Evolutionary conservation across 1,140 invertebrate genomes (phyloP).

Genomic region (Drosophila persimilis): DNA sequence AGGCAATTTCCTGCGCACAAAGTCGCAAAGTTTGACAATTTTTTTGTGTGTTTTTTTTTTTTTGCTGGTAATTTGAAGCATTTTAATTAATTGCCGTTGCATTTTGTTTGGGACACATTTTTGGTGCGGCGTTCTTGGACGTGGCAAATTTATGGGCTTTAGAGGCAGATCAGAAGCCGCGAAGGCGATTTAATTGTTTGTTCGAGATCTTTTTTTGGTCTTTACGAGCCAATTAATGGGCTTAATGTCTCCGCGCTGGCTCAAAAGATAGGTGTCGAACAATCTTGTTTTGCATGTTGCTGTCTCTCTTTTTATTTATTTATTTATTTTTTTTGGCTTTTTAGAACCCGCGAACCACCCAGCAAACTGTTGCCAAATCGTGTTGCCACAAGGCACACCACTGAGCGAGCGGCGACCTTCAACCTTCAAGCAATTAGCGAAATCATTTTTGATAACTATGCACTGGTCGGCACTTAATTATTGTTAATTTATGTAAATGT

Average conservation of each 20-base stretch:
- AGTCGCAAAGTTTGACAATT: conserved; percentile 51
- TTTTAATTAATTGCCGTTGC: conserved; percentile 64
- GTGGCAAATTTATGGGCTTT: conserved; percentile 39
- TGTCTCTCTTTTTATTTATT: no score
- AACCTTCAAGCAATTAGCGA: conserved; percentile 41
- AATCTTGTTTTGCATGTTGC: conserved; percentile 61
- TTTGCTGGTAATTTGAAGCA: conserved; percentile 25
- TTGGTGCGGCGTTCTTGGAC: conserved; percentile 31
- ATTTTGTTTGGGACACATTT: conserved; percentile 19
- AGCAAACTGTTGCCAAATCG: conserved; percentile 17
- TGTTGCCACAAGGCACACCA: conserved; percentile 7
- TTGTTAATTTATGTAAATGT: conserved; percentile 64
- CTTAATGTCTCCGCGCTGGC: conserved; percentile 21
- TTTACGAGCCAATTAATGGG: conserved; percentile 64
- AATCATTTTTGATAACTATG: conserved; percentile 45
- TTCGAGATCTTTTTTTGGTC: conserved; percentile 41
- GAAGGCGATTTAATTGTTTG: conserved; percentile 53
- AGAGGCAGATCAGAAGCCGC: conserved; percentile 33
- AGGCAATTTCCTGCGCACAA: conserved; percentile 37
- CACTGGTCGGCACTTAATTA: conserved; percentile 41
- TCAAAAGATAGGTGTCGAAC: conserved; percentile 54
- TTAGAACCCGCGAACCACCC: conserved; percentile 1
- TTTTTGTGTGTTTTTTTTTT: background rate
- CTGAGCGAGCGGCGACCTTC: conserved; percentile 48
- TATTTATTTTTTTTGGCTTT: conserved; percentile 13